Percentiles rank a stretch among this genome's conserved stretches.
These are phyloP conservation scores for Laspeyria flexula DNA, from an alignment of 2,888 invertebrate genomes.

Conservation along the genomic window DNA sequence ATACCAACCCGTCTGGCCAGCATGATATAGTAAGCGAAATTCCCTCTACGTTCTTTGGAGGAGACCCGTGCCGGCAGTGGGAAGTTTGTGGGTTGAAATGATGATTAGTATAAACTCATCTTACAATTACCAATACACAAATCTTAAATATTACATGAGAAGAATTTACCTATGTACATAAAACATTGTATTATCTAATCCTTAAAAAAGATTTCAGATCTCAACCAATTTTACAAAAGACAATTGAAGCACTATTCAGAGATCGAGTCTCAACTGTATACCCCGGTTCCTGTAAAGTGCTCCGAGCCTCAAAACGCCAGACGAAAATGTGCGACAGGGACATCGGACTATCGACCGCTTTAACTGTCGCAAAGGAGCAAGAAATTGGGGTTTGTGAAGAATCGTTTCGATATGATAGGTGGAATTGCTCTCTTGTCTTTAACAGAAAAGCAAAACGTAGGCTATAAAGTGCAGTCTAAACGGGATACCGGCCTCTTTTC, in stretches of 20 bases:
- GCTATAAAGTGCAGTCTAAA: no score
- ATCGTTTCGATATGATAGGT: slow-evolving; percentile 89
- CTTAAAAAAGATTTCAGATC: slow-evolving; percentile 60
- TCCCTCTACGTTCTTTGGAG: no score
- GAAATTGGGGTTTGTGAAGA: slow-evolving; percentile 88
- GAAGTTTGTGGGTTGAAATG: no score
- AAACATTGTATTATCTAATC: no score
- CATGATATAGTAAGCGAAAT: no score
- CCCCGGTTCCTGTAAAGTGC: slow-evolving; percentile 85
- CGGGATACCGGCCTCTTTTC: no score
- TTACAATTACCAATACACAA: no score
- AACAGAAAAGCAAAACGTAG: slow-evolving; percentile 81
- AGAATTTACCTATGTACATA: no score
- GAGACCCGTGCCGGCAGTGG: no score
- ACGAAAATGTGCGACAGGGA: slow-evolving; percentile 87
- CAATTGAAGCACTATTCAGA: slow-evolving; percentile 70
- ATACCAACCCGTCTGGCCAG: no score
- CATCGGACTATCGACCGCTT: slow-evolving; percentile 80
- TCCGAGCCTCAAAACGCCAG: slow-evolving; percentile 87
- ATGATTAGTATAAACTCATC: no score
- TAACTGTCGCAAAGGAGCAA: slow-evolving; percentile 85
- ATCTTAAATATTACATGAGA: no score
- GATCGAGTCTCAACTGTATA: slow-evolving; percentile 64
- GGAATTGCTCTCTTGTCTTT: slow-evolving; percentile 89
- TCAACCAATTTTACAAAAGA: slow-evolving; percentile 73